These are phyloP conservation scores for Neodiprion virginianus DNA, from an alignment of 1,140 invertebrate genomes.

Conservation along the genomic window DNA sequence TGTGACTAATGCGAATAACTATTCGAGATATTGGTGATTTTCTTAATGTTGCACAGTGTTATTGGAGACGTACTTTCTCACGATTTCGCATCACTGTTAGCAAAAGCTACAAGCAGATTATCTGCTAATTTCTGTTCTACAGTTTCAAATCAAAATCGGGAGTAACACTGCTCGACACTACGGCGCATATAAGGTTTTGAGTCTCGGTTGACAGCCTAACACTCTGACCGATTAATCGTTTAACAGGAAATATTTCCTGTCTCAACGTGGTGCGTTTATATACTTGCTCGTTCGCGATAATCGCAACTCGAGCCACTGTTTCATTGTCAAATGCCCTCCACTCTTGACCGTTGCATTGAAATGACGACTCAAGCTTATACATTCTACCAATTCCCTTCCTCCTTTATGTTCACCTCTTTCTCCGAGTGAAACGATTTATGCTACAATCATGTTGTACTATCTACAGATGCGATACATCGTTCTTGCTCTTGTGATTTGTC, in stretches of 20 bases:
- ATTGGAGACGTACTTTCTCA: too few species aligned
- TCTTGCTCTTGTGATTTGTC: not conserved
- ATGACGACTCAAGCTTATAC: not conserved
- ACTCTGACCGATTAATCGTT: not conserved
- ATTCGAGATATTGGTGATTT: too few species aligned
- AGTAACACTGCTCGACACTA: too few species aligned
- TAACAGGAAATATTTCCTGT: not conserved
- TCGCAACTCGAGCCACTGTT: not conserved
- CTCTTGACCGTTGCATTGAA: not conserved
- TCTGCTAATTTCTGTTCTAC: too few species aligned
- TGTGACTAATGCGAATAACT: too few species aligned
- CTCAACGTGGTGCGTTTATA: not conserved
- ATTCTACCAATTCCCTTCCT: not conserved
- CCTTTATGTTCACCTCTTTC: not conserved
- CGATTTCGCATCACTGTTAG: too few species aligned
- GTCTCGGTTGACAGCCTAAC: too few species aligned
- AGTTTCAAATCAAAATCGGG: too few species aligned
- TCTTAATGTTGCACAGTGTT: too few species aligned
- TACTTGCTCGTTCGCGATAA: not conserved
- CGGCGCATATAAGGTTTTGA: too few species aligned
- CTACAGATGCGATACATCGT: constrained; percentile 2
- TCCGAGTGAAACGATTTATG: not conserved
- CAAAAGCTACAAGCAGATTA: too few species aligned
- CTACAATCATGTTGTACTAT: not conserved
- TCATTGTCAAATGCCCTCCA: not conserved